Percentiles rank a stretch among this genome's conserved stretches.
Evolutionary conservation across 2,113 vertebrate genomes (phyloP).

Genomic region (Uropsilus gracilis): DNA sequence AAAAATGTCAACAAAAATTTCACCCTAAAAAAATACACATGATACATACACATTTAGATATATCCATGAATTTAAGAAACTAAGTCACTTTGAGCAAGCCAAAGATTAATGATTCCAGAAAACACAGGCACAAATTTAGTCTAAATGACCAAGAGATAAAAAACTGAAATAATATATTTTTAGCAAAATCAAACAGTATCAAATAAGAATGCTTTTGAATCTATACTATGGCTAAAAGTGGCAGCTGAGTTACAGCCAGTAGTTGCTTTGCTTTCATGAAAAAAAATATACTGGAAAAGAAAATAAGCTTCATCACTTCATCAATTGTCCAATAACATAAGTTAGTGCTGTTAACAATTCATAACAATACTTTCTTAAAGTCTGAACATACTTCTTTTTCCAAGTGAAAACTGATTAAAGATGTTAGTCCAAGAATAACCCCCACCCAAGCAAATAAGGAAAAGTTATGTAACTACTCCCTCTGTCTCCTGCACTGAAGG

Average conservation of each 20-base stretch:
- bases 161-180: conserved; percentile 62
- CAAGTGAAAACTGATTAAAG: conserved; percentile 83
- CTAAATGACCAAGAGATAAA: conserved; percentile 79
- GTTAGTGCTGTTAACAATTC: conserved; percentile 77
- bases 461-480: conserved; percentile 81
- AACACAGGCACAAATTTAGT: conserved; percentile 78
- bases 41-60: conserved; percentile 67
- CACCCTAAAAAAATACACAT: conserved; percentile 71
- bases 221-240: conserved; percentile 58
- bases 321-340: conserved; percentile 77
- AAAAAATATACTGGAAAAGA: conserved; percentile 61
- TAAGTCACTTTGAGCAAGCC: conserved; percentile 76
- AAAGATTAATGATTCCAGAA: conserved; percentile 75
- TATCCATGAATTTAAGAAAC: conserved; percentile 71
- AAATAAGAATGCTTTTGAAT: conserved; percentile 59
- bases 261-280: conserved; percentile 62
- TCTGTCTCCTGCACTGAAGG: conserved; percentile 79
- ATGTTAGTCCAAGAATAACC: conserved; percentile 78
- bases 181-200: conserved; percentile 65
- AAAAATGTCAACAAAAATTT: conserved; percentile 78
- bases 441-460: conserved; percentile 64
- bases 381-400: conserved; percentile 82
- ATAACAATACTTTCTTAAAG: conserved; percentile 82
- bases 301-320: conserved; percentile 69
- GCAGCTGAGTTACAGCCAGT: conserved; percentile 69